A percentile compares a stretch with the other conserved stretches of the same genome.
These are phyloP conservation scores for Neodon shergylaensis DNA, from an alignment of 2,113 vertebrate genomes.

Conservation along the genomic window DNA sequence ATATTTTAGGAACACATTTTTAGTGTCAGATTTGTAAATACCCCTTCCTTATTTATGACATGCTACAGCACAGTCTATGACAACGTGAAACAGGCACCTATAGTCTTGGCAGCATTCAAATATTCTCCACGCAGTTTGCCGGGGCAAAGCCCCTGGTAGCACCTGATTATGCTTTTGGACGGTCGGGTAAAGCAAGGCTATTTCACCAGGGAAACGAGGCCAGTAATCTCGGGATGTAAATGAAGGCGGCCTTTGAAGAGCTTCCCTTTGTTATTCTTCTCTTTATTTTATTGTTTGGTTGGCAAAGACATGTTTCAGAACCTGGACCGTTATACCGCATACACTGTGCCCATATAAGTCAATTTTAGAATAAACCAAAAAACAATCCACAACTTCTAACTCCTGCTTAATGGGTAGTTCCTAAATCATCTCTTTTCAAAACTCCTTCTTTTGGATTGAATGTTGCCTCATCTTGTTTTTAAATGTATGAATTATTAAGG, in stretches of 20 bases:
- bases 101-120: constrained; percentile 53
- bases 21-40: constrained; percentile 83
- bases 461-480: constrained; percentile 13
- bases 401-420: neutral
- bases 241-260: constrained; percentile 72
- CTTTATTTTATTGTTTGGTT: constrained; percentile 62
- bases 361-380: constrained; percentile 47
- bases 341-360: constrained; percentile 31
- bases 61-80: constrained; percentile 64
- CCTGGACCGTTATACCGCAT: neutral
- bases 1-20: constrained; percentile 79
- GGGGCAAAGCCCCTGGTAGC: constrained; percentile 39
- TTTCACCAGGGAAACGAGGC: constrained; percentile 73
- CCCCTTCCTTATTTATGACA: constrained; percentile 75
- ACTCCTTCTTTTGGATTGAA: constrained; percentile 44
- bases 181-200: constrained; percentile 48
- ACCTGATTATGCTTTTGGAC: constrained; percentile 77
- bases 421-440: constrained; percentile 45
- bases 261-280: constrained; percentile 76
- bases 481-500: neutral
- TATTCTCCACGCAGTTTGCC: constrained; percentile 54
- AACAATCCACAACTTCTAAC: constrained; percentile 3
- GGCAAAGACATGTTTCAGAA: constrained; percentile 48
- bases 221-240: constrained; percentile 78
- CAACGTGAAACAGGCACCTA: constrained; percentile 76